Base-by-base conservation (phyloP, 2,888 invertebrate genomes). In the Phyllotreta striolata region DNA sequence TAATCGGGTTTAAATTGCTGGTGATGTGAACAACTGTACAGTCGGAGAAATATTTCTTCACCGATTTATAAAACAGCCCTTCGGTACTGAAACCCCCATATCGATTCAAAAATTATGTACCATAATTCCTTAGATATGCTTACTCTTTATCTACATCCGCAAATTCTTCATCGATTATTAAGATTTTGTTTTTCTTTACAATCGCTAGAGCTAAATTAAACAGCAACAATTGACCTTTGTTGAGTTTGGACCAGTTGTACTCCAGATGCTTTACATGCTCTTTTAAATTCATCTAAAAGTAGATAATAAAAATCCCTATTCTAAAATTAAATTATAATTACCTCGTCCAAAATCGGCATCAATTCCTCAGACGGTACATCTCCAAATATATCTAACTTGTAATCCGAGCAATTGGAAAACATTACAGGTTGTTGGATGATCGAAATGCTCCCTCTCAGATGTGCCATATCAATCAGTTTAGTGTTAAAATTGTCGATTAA, bases 211-310 rank as follows among this genome's bases (percentile, higher is more conserved):
- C 52, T 39, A 52, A 38, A 8, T 14, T 38, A 13, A 52, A 10
- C 37, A 52, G 52, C 14, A 38, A 12, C 12, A 38, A 38, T 52
- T 52, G 52, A 39, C 52, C 39, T 38, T 52, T 52, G 9, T n/a
- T 52, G 9, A 52, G 39, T 38, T 38, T 52, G 1, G 24, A 24
- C 24, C 24, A 24, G 3, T 52, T 6, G 38, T 38, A 13, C 10
- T 35, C 7, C 13, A 52, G 38, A 7, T 4, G 1, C 8, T 52
- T 10, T 3, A 52, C 7, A 52, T 13, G 9, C 7, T 38, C 7
- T 52, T 52, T 52, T 38, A 52, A 34, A 39, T 52, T 52, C 5
- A 52, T 14, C 52, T 52, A 52, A 38, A 52, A 52, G 38, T 10
- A 9, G 2, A 5, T 35, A 43, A 6, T 10, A 44, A 44, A 44